These are phyloP conservation scores for Myotis lucifugus DNA, from an alignment of 2,113 vertebrate genomes.

Conservation along the genomic window DNA sequence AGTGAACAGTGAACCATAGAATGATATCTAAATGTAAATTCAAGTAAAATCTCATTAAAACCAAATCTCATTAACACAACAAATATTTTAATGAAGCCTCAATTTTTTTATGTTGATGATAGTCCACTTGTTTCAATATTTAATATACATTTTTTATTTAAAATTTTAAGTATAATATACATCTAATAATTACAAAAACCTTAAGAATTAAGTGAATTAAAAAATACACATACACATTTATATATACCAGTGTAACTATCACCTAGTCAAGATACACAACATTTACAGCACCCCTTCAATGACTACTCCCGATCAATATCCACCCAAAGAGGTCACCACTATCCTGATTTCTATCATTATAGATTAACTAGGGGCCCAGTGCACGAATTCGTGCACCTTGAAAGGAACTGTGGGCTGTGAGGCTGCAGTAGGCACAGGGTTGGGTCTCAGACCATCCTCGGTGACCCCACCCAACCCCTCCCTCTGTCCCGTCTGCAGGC, in stretches of 20 bases:
- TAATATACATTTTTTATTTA: slow-evolving; percentile 44
- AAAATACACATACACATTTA: not conserved
- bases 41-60: slow-evolving; percentile 50
- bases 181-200: slow-evolving; percentile 30
- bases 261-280: not conserved
- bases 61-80: slow-evolving; percentile 24
- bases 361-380: not conserved
- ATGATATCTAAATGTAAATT: not conserved
- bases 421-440: too few relatives aligned
- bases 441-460: too few relatives aligned
- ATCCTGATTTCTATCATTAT: not conserved
- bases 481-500: too few relatives aligned
- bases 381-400: too few relatives aligned
- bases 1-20: not conserved
- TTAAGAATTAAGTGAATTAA: not conserved
- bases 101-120: slow-evolving; percentile 13
- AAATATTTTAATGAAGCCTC: slow-evolving; percentile 13
- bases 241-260: not conserved
- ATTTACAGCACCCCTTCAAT: not conserved
- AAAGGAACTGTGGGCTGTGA: too few relatives aligned
- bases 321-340: not conserved
- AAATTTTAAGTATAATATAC: not conserved
- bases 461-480: too few relatives aligned
- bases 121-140: slow-evolving; percentile 41
- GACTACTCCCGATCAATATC: not conserved